Base-by-base conservation (phyloP, 2,888 invertebrate genomes). In the Brenthis daphne region DNA sequence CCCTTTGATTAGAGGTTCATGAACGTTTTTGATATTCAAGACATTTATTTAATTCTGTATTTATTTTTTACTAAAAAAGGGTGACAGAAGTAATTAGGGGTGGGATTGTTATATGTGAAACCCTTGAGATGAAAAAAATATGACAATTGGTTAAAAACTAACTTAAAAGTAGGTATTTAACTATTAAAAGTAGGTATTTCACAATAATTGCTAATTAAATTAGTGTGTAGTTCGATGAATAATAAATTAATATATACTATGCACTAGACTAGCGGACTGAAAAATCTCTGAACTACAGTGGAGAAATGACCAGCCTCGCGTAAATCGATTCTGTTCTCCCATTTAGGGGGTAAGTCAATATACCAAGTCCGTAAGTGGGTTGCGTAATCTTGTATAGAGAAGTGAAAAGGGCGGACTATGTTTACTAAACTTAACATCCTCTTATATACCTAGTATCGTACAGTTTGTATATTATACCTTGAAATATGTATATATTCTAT, bases 321-420 rank as follows among this genome's bases (percentile, higher is more conserved):
- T 48, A 13, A 33, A 61, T 67, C 56, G 61, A 67, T 61, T 56
- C 14, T 20, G 37, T 56, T 29, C 33, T 63, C 53, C 63, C 16
- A 56, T 57, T 68, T 53, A n/a, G 51, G n/a, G 47, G 37, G 57
- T 63, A 64, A 64, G 57, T 68, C 64, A 68, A 64, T 43, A 54
- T 54, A 33, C 13, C 16, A 16, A 61, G 16, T 16, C 5, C 5
- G 24, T 60, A 58, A 60, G 55, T 60, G 60, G 48, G 20, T 48
- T 57, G 53, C 58, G 54, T 54, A 60, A 55, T 54, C 54, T 60
- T 11, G 12, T 58, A 54, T 48, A 66, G 58, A 24, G 14, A 48
- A 29, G 24, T 57, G 43, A 47, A 47, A 57, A 57, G 47, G 47
- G 33, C 6, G 58, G 58, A 24, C 47, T 20, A 58, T 24, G 58